Percentiles rank a stretch among this genome's conserved stretches.
phyloP scores from a whole-genome alignment of 2,113 vertebrate genomes.

The Tautogolabrus adspersus region DNA sequence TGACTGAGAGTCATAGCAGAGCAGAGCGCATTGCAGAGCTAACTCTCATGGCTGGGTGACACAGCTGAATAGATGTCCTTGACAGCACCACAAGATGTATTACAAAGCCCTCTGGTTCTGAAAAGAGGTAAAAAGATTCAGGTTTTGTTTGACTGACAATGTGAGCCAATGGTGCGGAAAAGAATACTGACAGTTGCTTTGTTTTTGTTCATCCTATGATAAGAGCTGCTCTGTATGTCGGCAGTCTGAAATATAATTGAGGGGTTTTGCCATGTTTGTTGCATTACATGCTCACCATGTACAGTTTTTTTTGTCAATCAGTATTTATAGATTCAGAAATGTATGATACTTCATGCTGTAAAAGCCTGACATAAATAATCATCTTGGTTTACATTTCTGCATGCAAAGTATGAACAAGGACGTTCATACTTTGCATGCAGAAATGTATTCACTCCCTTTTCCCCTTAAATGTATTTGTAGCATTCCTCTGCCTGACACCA shows the following conservation, averaged over 20 bases:
- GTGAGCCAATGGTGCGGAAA: slow-evolving; percentile 31
- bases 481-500: slow-evolving; percentile 19
- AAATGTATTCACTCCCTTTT: not conserved
- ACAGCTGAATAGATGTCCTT: slow-evolving; percentile 61
- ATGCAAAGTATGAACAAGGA: not conserved
- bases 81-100: slow-evolving; percentile 54
- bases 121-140: slow-evolving; percentile 25
- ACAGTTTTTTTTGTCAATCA: not conserved
- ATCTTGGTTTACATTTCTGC: not conserved
- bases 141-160: slow-evolving; percentile 46
- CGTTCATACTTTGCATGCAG: no score
- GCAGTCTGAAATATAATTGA: slow-evolving; percentile 25
- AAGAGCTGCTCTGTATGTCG: slow-evolving; percentile 28
- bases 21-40: slow-evolving; percentile 44
- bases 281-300: slow-evolving; percentile 1
- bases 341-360: not conserved
- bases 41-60: slow-evolving; percentile 57
- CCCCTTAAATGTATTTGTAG: not conserved
- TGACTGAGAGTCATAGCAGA: slow-evolving; percentile 41
- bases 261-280: slow-evolving; percentile 31
- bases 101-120: slow-evolving; percentile 39
- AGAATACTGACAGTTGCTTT: slow-evolving; percentile 57
- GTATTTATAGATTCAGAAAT: not conserved
- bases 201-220: slow-evolving; percentile 59
- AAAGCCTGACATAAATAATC: not conserved